These are phyloP conservation scores for Halocynthia aurantium DNA, from an alignment of 23 tunicate species.

Conservation along the genomic window DNA sequence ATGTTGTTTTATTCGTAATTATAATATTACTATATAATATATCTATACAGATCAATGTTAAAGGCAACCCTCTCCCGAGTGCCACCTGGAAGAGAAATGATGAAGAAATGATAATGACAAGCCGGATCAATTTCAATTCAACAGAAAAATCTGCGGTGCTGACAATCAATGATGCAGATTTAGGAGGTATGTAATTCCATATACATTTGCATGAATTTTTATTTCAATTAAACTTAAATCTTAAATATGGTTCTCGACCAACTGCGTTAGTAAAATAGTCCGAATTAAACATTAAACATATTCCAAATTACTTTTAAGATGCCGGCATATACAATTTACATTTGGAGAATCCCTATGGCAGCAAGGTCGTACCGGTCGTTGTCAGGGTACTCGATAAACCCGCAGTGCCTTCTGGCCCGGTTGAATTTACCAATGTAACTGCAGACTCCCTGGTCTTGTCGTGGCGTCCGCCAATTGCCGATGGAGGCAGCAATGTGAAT, in stretches of 20 bases:
- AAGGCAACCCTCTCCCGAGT: conserved; percentile 78
- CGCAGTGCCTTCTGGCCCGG: conserved; percentile 77
- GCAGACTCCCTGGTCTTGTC: conserved; percentile 73
- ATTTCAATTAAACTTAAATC: background rate
- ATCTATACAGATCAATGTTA: background rate
- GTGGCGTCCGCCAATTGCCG: conserved; percentile 82
- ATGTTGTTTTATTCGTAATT: too few species aligned
- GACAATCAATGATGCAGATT: conserved; percentile 67
- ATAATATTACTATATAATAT: too few species aligned
- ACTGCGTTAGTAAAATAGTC: background rate
- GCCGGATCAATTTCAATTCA: conserved; percentile 41
- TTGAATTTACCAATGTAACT: conserved; percentile 72
- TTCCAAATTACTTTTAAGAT: conserved; percentile 19
- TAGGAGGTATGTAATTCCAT: background rate
- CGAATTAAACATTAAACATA: background rate
- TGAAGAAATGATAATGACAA: conserved; percentile 59
- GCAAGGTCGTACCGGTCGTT: conserved; percentile 58
- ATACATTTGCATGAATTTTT: background rate
- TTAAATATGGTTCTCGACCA: background rate
- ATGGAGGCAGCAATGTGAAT: conserved; percentile 89
- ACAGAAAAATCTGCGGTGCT: conserved; percentile 28
- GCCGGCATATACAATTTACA: conserved; percentile 54
- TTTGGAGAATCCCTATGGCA: conserved; percentile 73
- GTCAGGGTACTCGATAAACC: conserved; percentile 83
- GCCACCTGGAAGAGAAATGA: conserved; percentile 58